Evolutionary conservation across 2,797 vertebrate species (phyloP).

Genomic region (Hirundo rustica): DNA sequence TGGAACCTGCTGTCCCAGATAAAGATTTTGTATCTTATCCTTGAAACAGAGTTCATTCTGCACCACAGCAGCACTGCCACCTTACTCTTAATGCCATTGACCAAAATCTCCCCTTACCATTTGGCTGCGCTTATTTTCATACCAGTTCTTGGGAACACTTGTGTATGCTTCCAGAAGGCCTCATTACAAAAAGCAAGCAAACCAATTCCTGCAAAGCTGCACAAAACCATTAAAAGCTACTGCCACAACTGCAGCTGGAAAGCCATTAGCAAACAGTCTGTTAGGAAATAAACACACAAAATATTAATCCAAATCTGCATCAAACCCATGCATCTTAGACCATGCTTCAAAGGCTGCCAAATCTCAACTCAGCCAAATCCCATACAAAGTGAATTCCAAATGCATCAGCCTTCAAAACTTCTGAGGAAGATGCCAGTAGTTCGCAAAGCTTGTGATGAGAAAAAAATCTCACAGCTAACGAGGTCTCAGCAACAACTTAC

Average conservation of each 20-base stretch:
- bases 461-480: neutral
- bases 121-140: neutral
- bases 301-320: neutral
- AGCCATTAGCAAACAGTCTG: neutral
- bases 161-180: neutral
- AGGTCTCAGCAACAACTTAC: neutral
- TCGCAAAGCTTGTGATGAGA: neutral
- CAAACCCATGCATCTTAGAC: neutral
- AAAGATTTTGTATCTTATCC: neutral
- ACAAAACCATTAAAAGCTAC: neutral
- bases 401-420: neutral
- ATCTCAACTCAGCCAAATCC: neutral
- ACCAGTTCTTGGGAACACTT: neutral
- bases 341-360: neutral
- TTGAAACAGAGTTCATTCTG: neutral
- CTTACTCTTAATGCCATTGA: neutral
- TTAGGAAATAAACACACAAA: neutral
- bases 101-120: neutral
- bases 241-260: constrained; percentile 4
- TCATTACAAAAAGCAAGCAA: neutral
- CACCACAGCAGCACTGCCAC: fast-evolving
- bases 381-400: neutral
- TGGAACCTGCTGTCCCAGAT: neutral
- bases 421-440: neutral
- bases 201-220: neutral